These are phyloP conservation scores for Sinonovacula constricta DNA, from an alignment of 1,140 invertebrate species.

Conservation along the genomic window DNA sequence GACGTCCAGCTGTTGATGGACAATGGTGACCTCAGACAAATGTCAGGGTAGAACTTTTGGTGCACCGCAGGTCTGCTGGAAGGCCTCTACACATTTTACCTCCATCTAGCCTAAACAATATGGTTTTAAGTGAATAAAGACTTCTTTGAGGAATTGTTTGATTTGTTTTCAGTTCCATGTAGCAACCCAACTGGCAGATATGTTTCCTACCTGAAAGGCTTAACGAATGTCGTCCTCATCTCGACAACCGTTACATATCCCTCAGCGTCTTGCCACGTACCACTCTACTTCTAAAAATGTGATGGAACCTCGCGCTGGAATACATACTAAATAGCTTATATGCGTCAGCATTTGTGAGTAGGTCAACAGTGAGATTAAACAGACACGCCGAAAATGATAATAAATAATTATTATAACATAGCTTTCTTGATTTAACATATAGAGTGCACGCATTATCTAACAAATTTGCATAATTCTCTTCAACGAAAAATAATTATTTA, in stretches of 20 bases:
- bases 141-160: no score
- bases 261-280: constrained; percentile 61
- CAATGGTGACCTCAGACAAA: neutral
- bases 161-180: no score
- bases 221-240: constrained; percentile 66
- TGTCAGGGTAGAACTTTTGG: neutral
- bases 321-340: no score
- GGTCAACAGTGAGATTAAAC: no score
- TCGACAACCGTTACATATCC: constrained; percentile 57
- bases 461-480: no score
- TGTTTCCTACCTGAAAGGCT: constrained; percentile 60
- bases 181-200: neutral
- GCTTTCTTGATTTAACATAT: no score
- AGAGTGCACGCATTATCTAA: no score
- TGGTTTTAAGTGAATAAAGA: neutral
- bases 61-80: neutral
- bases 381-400: no score
- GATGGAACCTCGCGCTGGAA: constrained; percentile 61
- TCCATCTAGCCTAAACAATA: neutral
- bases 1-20: no score
- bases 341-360: no score
- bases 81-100: neutral
- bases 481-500: no score
- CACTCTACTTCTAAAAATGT: constrained; percentile 64
- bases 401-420: no score